These are phyloP conservation scores for Cromileptes altivelis DNA, from an alignment of 2,113 vertebrate species.

Conservation along the genomic window DNA sequence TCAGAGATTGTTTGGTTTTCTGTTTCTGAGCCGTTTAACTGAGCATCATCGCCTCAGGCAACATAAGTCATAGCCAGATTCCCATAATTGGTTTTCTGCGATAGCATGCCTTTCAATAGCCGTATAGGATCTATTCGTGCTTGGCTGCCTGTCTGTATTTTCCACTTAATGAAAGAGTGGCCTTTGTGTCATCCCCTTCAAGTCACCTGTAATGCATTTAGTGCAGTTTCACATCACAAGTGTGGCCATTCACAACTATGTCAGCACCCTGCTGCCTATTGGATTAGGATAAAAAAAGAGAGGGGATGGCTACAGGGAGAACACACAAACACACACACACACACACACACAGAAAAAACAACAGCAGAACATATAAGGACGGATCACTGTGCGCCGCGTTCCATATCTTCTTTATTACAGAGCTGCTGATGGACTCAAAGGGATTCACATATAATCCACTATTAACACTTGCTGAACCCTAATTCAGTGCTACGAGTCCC, in stretches of 20 bases:
- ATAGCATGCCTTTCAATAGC: slow-evolving; percentile 29
- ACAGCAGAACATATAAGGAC: slow-evolving; percentile 1
- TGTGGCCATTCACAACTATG: slow-evolving; percentile 61
- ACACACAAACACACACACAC: slow-evolving; percentile 19
- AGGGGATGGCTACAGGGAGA: slow-evolving; percentile 45
- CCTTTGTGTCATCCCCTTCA: slow-evolving; percentile 70
- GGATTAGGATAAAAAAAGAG: slow-evolving; percentile 66
- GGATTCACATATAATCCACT: slow-evolving; percentile 56
- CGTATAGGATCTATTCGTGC: slow-evolving; percentile 6
- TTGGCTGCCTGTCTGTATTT: slow-evolving; percentile 52
- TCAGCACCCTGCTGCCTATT: slow-evolving; percentile 54
- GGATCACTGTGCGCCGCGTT: slow-evolving; percentile 37
- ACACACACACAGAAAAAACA: slow-evolving; percentile 27
- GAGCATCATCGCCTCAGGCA: neutral
- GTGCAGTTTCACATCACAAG: slow-evolving; percentile 44
- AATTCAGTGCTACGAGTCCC: slow-evolving; percentile 19
- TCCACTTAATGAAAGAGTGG: slow-evolving; percentile 62
- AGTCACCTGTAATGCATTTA: slow-evolving; percentile 79
- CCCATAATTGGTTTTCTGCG: slow-evolving; percentile 29
- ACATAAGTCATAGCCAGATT: slow-evolving; percentile 26
- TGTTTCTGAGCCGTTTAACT: neutral
- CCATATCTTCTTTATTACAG: slow-evolving; percentile 28
- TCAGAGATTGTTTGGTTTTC: neutral
- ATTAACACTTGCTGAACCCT: slow-evolving; percentile 44
- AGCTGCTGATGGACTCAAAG: slow-evolving; percentile 15